A percentile compares a stretch with the other conserved stretches of the same genome.
phyloP scores from a whole-genome alignment of 2,888 invertebrate species.

The Oligia strigilis region DNA sequence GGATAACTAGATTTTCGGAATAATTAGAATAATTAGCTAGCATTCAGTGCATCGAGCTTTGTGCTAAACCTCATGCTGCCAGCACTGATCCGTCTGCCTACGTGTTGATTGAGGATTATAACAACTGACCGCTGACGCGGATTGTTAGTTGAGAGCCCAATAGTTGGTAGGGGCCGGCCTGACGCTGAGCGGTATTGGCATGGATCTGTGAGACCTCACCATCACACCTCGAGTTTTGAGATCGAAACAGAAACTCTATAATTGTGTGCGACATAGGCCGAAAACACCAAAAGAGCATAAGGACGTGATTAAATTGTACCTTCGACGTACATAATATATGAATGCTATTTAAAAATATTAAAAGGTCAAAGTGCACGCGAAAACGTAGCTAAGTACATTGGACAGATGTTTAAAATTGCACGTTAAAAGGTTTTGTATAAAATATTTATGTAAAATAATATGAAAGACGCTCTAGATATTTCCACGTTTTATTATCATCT shows the following conservation, averaged over 20 bases:
- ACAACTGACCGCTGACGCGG: background rate
- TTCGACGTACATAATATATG: background rate
- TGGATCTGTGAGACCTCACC: background rate
- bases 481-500: slow-evolving; percentile 22
- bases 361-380: background rate
- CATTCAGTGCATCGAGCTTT: slow-evolving; percentile 19
- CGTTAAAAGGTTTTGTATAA: background rate
- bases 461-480: background rate
- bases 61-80: slow-evolving; percentile 18
- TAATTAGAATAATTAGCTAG: slow-evolving; percentile 31
- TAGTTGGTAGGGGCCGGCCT: background rate
- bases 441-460: slow-evolving; percentile 15
- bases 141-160: background rate
- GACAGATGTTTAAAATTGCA: background rate
- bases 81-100: slow-evolving; percentile 22
- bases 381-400: background rate
- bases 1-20: slow-evolving; percentile 13
- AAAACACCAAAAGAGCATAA: background rate
- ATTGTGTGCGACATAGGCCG: background rate
- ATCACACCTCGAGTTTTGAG: background rate
- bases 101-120: slow-evolving; percentile 51
- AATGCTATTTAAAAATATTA: background rate
- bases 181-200: slow-evolving; percentile 11
- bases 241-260: too few species aligned
- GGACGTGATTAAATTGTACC: background rate